Evolutionary conservation across 2,113 vertebrate species (phyloP), one percentile per base, ranked within the genome.

Genomic region (Sorex fumeus): DNA sequence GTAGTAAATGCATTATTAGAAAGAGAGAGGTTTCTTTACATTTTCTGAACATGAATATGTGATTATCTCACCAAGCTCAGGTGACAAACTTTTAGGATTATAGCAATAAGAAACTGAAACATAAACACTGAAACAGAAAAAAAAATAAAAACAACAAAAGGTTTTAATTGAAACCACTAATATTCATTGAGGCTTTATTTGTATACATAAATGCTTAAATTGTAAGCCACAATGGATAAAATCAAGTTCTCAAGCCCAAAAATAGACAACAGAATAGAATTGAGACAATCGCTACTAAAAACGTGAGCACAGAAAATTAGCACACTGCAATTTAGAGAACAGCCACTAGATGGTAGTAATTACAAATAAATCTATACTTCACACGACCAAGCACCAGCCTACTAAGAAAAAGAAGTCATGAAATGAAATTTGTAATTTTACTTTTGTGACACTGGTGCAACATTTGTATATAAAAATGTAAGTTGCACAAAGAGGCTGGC

Each of bases 311-410:
- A 47, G 32, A 79, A 70, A 94, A 81, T 47, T 66, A 92, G 11
- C 75, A 87, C 25, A 64, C 60, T 97, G 97, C 95, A 98, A 96
- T 96, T 1, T 90, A n/a, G 18, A 78, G 25, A 95, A 69, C 8
- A 90, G 94, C 97, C 98, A 97, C 97, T 97, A 98, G 98, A 91
- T 97, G 98, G 98, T 71, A 86, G 76, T 10, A 43, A 92, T 57
- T 80, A 89, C 79, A 72, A 78, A 90, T 32, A 67, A 76, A 96
- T 34, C 60, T 67, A 85, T 30, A 9, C 78, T 53, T 74, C 12
- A 50, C 70, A 64, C 62, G 6, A 13, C 72, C 64, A 71, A 70
- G 28, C 21, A 30, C 5, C 15, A 36, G 32, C 30, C 34, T 71
- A 0, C 47, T 8, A 67, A n/a, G 19, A 89, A 84, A 93, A 50